A percentile compares a stretch with the other conserved stretches of the same genome.
These are phyloP conservation scores for Catostylus mosaicus DNA, from an alignment of 30 jellyfish, hydroid and myxozoan species.

Conservation along the genomic window DNA sequence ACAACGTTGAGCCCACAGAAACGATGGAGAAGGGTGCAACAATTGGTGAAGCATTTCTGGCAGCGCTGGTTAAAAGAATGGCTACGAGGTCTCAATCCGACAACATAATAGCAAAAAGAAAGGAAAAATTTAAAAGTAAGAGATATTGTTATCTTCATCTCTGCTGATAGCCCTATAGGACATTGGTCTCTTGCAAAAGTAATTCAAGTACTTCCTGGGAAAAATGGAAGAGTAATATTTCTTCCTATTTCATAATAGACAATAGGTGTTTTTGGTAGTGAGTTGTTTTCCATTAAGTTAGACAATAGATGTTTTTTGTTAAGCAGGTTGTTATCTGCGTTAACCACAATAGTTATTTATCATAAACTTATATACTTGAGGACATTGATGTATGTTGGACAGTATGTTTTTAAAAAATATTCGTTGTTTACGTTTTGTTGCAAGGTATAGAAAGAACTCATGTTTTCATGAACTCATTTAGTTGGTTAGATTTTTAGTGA, in stretches of 20 bases:
- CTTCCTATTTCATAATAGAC: background rate
- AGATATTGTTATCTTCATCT: conserved; percentile 11
- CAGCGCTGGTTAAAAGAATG: conserved; percentile 22
- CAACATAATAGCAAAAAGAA: conserved; percentile 14
- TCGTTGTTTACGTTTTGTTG: too few relatives aligned
- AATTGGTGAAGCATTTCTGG: conserved; percentile 27
- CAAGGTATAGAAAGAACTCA: too few relatives aligned
- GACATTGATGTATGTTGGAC: background rate
- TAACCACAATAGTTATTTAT: background rate
- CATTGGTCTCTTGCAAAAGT: conserved; percentile 22
- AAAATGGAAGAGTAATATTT: background rate
- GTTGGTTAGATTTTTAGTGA: too few relatives aligned
- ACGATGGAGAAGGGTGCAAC: conserved; percentile 20
- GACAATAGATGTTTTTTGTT: background rate
- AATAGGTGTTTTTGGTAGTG: background rate
- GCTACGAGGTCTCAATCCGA: conserved; percentile 6
- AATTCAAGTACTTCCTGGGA: background rate
- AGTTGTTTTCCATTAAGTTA: too few relatives aligned
- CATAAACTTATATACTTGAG: background rate
- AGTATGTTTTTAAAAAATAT: too few relatives aligned
- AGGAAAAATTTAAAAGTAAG: conserved; percentile 4
- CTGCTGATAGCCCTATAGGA: conserved; percentile 20
- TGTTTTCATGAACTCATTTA: too few relatives aligned
- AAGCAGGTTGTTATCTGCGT: background rate
- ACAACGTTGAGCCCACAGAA: conserved; percentile 7